phyloP scores from a whole-genome alignment of 2,888 invertebrate species.

The Selenia dentaria region DNA sequence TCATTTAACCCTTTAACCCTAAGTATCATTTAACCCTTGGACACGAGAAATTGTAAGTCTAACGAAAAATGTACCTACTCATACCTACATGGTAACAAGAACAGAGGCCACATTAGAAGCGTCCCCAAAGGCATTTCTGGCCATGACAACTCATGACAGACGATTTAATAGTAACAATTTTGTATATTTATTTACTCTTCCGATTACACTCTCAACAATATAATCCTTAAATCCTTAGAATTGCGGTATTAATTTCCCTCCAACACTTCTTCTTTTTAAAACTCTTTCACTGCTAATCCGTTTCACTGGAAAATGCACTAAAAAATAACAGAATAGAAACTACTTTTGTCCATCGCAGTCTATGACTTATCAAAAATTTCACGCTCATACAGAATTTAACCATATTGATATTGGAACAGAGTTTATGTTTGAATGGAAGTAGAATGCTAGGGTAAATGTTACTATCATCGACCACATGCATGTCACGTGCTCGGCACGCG shows the following conservation, averaged over 20 bases:
- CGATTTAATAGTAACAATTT: constrained; percentile 48
- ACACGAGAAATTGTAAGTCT: too few relatives aligned
- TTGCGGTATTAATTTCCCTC: constrained; percentile 84
- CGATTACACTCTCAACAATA: constrained; percentile 77
- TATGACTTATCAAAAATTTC: constrained; percentile 33
- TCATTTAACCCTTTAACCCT: too few relatives aligned
- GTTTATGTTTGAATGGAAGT: constrained; percentile 35
- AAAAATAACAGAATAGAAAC: constrained; percentile 38
- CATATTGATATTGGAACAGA: constrained; percentile 12
- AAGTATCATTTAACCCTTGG: too few relatives aligned
- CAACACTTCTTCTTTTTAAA: constrained; percentile 79
- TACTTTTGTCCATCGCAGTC: constrained; percentile 39
- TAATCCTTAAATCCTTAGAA: constrained; percentile 81
- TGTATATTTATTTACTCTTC: constrained; percentile 75
- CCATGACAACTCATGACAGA: constrained; percentile 61
- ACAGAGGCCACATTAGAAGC: constrained; percentile 15
- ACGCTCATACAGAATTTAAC: constrained; percentile 16
- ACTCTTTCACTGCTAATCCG: constrained; percentile 43
- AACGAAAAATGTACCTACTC: too few relatives aligned
- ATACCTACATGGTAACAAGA: too few relatives aligned
- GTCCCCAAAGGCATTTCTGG: constrained; percentile 56
- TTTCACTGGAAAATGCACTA: constrained; percentile 34
- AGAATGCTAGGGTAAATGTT: constrained; percentile 56
- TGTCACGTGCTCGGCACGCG: constrained; percentile 77
- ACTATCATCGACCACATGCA: constrained; percentile 68